phyloP scores from a whole-genome alignment of 1,140 invertebrate genomes.

The Apis cerana region DNA sequence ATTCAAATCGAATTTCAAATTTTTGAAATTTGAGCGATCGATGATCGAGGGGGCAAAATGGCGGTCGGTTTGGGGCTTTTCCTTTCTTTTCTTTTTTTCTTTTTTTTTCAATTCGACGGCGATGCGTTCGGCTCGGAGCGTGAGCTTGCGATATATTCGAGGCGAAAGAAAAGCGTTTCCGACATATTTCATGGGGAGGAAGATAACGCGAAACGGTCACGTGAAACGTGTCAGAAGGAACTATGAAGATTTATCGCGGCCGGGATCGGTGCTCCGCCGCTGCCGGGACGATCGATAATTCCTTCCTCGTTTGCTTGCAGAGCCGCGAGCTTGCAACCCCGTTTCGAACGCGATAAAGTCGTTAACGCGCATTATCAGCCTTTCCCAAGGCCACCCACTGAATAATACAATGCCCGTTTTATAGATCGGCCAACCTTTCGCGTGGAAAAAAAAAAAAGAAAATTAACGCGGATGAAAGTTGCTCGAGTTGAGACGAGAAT shows the following conservation, averaged over 20 bases:
- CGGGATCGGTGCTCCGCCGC: conserved; percentile 55
- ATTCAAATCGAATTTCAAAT: too few species aligned
- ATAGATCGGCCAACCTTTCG: conserved; percentile 43
- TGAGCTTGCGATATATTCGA: conserved; percentile 63
- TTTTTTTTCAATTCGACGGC: not conserved
- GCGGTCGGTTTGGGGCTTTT: too few species aligned
- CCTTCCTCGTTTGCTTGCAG: conserved; percentile 64
- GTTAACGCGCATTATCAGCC: conserved; percentile 66
- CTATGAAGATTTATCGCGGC: conserved; percentile 67
- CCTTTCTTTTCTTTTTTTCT: not conserved
- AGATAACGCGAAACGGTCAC: conserved; percentile 65
- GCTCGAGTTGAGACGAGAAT: too few species aligned
- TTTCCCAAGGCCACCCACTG: conserved; percentile 61
- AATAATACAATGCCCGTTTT: conserved; percentile 61
- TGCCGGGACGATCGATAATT: conserved; percentile 60
- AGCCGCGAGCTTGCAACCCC: conserved; percentile 60
- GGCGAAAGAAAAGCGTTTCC: conserved; percentile 66
- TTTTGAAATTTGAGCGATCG: too few species aligned
- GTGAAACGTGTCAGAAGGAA: conserved; percentile 68
- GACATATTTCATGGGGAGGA: conserved; percentile 63
- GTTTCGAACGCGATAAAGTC: conserved; percentile 67
- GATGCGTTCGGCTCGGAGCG: conserved; percentile 41
- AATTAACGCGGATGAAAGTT: too few species aligned
- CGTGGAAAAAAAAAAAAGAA: too few species aligned
- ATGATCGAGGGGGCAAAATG: too few species aligned